Conservation (phyloP, 2,797 vertebrate species). For the Synanceia verrucosa region DNA sequence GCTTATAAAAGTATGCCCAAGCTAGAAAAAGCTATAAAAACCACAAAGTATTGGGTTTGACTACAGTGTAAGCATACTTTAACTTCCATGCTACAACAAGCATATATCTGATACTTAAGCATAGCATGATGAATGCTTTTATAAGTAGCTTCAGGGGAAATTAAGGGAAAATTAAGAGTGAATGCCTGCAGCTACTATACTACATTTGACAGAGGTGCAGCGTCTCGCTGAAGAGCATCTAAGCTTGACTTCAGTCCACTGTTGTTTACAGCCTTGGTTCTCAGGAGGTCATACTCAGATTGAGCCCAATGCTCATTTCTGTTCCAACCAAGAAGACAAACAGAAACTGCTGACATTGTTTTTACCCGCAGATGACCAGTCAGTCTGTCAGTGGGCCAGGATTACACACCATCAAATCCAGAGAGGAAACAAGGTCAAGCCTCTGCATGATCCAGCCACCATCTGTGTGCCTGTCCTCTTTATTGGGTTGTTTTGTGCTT, state of each 20-base stretch:
- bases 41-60: no score
- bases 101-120: neutral
- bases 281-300: conserved; percentile 36
- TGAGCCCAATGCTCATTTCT: conserved; percentile 7
- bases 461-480: conserved; percentile 66
- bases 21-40: neutral
- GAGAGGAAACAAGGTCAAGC: conserved; percentile 77
- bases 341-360: conserved; percentile 61
- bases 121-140: neutral
- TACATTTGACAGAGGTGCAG: neutral
- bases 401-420: conserved; percentile 74
- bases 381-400: conserved; percentile 63
- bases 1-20: neutral
- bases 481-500: conserved; percentile 59
- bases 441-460: conserved; percentile 66
- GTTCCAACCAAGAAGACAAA: conserved; percentile 8
- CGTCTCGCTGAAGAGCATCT: conserved; percentile 9
- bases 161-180: neutral
- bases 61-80: neutral
- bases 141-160: neutral
- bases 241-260: neutral
- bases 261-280: conserved; percentile 23
- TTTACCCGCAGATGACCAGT: conserved; percentile 64
- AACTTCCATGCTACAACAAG: neutral
- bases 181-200: neutral